Percentiles rank a stretch among this genome's conserved stretches.
Evolutionary conservation across 2,888 invertebrate species (phyloP).

Genomic region (Scrobipalpa atriplicella): DNA sequence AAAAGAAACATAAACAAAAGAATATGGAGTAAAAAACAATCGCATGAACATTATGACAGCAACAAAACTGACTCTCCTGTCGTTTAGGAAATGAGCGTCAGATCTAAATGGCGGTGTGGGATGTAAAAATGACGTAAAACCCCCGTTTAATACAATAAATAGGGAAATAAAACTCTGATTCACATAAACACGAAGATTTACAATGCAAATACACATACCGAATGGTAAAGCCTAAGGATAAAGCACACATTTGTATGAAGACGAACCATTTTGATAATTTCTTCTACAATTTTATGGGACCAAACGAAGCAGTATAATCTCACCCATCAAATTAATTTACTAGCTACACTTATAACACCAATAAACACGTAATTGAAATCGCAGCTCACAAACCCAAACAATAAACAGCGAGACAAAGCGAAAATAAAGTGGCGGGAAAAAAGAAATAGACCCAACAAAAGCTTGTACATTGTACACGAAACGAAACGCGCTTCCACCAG

Average conservation of each 20-base stretch:
- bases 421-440: conserved; percentile 36
- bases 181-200: not conserved
- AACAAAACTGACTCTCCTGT: conserved; percentile 36
- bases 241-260: not conserved
- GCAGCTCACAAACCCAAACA: conserved; percentile 26
- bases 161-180: conserved; percentile 59
- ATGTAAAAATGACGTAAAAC: conserved; percentile 72
- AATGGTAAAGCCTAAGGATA: not conserved
- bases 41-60: conserved; percentile 27
- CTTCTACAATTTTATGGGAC: no score
- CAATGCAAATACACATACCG: not conserved
- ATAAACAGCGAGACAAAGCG: conserved; percentile 27
- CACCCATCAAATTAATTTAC: conserved; percentile 1
- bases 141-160: conserved; percentile 67
- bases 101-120: conserved; percentile 70
- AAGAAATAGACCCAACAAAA: conserved; percentile 31
- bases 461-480: conserved; percentile 29
- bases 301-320: no score
- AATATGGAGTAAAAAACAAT: conserved; percentile 39
- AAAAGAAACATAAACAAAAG: not conserved
- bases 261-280: not conserved
- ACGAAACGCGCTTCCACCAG: not conserved
- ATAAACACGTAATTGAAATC: conserved; percentile 38
- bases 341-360: conserved; percentile 36
- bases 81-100: conserved; percentile 69